Base-by-base conservation (phyloP, 2,797 vertebrate genomes). In the Notoglanidium macrostoma region DNA sequence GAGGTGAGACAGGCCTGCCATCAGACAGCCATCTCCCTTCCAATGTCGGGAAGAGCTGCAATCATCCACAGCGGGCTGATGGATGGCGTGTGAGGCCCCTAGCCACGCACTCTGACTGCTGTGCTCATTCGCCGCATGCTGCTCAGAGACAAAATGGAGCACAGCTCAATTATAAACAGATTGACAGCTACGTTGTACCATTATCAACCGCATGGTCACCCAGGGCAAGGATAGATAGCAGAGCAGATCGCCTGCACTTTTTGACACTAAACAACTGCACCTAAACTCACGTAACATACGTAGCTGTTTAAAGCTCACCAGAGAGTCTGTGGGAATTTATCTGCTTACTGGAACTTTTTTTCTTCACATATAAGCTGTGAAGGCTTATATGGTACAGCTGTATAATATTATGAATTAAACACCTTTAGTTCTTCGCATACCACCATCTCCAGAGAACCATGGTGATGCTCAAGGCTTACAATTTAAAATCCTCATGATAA, bases 11-110 rank as follows among this genome's bases (percentile, higher is more conserved):
- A 90, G 91, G 92, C 81, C 87, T 90, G 91, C 93, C 93, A 93
- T 93, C 92, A 92, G 89, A 49, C 91, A 92, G 92, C 92, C 93
- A 93, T 94, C 94, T 94, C 94, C 92, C 93, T 94, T 93, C 93
- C 92, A 94, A 91, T 92, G 91, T 89, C 85, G 35, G 84, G 44
- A 86, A 91, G 92, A 92, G 89, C 90, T 70, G 86, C 87, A 92
- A 89, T 90, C 89, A 90, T 88, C 84, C 83, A 63, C 85, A 61
- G 73, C 40, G 21, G 73, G 44, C 89, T 91, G 90, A 90, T 88
- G 87, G 87, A 90, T 89, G 86, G 85, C 63, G 70, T 72, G 59
- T 77, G 44, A 87, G 79, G 84, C 77, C 67, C 90, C 65, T 61
- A 82, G 84, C 84, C 88, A 86, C 89, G 74, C 86, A 83, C 86